phyloP scores from a whole-genome alignment of 2,797 vertebrate genomes.

The Hoplostethus atlanticus region DNA sequence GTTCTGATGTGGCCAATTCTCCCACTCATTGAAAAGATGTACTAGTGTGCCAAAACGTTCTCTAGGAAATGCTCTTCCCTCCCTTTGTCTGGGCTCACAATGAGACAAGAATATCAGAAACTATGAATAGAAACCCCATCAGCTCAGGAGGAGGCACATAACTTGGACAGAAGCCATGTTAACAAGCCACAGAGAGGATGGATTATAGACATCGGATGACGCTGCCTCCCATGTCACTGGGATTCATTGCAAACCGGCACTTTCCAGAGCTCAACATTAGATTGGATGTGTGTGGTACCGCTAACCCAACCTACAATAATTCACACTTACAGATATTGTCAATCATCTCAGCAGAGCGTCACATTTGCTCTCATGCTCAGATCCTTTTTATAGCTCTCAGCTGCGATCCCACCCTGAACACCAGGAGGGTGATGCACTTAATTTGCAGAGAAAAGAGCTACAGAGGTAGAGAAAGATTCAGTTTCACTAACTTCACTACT shows the following conservation, averaged over 20 bases:
- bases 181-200: conserved; percentile 57
- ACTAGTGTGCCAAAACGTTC: conserved; percentile 53
- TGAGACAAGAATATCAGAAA: conserved; percentile 61
- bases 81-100: conserved; percentile 63
- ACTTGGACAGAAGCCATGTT: conserved; percentile 60
- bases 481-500: conserved; percentile 18
- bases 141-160: conserved; percentile 55
- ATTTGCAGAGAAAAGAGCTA: conserved; percentile 28
- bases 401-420: conserved; percentile 22
- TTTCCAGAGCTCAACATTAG: background rate
- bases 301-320: conserved; percentile 4
- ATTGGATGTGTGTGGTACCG: background rate
- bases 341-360: conserved; percentile 11
- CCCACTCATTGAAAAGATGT: conserved; percentile 33
- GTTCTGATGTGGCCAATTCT: conserved; percentile 30
- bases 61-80: conserved; percentile 60
- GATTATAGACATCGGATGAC: conserved; percentile 51
- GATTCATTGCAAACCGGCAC: conserved; percentile 23
- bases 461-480: conserved; percentile 19
- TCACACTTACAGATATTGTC: conserved; percentile 17
- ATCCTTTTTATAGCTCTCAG: conserved; percentile 23
- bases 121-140: conserved; percentile 72
- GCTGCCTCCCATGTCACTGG: conserved; percentile 2
- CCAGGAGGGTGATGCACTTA: conserved; percentile 31
- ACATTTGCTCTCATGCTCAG: conserved; percentile 15